Evolutionary conservation across 1,140 invertebrate species (phyloP), one percentile per base, ranked within the genome.

Genomic region (Dendrolimus kikuchii): DNA sequence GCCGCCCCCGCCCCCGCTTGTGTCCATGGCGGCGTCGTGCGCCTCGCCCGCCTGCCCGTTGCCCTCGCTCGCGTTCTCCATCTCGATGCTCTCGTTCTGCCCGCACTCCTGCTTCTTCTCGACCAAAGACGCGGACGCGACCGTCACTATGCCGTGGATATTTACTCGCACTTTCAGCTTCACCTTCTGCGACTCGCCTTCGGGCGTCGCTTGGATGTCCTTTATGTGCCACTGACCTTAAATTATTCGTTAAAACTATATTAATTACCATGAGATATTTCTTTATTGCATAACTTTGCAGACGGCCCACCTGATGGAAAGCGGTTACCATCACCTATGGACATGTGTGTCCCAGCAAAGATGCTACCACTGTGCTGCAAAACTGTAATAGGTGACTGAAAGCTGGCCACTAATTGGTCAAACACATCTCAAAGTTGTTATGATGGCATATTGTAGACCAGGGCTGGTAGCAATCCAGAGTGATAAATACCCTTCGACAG

Each of bases 151-250:
- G 8, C 98, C 98, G 82, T 99, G 94, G 8, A 95, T 88, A 86
- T 98, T 98, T 10, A 99, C 89, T 59, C 97, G 90, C 5, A 97
- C 95, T 89, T 99, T 99, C 0, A 99, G 92, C 84, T 99, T 99
- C 0, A 99, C 93, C 86, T 98, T 98, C 47, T 96, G 93, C 38
- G 92, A 92, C 68, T 96, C 95, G 5, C 96, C 97, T 62, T 96
- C 94, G n/a, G 92, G 68, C 42, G 92, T 92, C 47, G 95, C 94
- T 64, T 93, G 92, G 0, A 99, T 92, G 71, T 97, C 95, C 55
- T 93, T 93, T 36, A 99, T 92, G 9, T 90, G 89, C 90, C 95
- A 99, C 51, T 90, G 88, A 57, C 95, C 95, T 96, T 77, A 7
- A 64, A 66, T 51, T n/a, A 51, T 38, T 38, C 5, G 44, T 43